Evolutionary conservation across 2,113 vertebrate genomes (phyloP).

Genomic region (Mohoua ochrocephala): DNA sequence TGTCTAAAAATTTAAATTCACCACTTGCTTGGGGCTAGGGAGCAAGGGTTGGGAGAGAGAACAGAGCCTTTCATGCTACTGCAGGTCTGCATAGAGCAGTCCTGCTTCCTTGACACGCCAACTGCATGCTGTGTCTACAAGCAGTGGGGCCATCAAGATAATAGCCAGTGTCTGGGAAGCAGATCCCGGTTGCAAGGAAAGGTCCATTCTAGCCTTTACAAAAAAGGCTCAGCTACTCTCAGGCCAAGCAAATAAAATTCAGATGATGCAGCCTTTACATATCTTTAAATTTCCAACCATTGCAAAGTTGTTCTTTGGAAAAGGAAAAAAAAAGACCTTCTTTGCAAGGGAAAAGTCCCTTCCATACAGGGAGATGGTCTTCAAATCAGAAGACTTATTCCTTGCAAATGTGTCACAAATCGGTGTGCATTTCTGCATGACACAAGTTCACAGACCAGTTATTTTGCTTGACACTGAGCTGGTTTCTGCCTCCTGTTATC

Average conservation of each 20-base stretch:
- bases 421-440: not conserved
- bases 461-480: not conserved
- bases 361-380: not conserved
- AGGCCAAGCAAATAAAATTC: not conserved
- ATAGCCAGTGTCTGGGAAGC: not conserved
- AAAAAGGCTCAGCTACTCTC: not conserved
- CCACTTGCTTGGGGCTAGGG: not conserved
- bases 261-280: not conserved
- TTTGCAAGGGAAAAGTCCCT: not conserved
- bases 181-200: fast-evolving
- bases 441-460: not conserved
- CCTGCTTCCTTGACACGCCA: not conserved
- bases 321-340: not conserved
- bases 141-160: not conserved
- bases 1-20: not conserved
- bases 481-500: not conserved
- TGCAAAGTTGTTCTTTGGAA: not conserved
- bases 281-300: not conserved
- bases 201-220: not conserved
- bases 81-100: not conserved
- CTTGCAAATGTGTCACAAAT: not conserved
- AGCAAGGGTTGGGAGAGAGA: not conserved
- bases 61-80: not conserved
- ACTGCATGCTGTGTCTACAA: not conserved
- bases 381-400: not conserved